A percentile compares a stretch with the other conserved stretches of the same genome.
Conservation (phyloP, 2,888 invertebrate species). For the Scaptomyza parva region DNA sequence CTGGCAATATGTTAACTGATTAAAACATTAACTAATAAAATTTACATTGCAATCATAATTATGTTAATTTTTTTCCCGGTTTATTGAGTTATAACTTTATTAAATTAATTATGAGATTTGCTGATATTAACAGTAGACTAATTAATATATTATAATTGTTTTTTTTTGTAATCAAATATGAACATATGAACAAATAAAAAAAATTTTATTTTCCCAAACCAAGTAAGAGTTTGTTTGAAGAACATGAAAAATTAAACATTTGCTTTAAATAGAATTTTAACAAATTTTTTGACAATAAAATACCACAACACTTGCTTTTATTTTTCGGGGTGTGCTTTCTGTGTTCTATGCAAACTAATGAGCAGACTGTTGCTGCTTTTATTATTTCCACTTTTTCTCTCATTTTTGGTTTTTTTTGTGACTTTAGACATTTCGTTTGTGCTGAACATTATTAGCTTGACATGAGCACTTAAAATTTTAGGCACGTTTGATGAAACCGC, state of each 20-base stretch:
- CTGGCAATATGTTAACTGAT: background rate
- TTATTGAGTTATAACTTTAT: constrained; percentile 8
- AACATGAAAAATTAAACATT: too few relatives aligned
- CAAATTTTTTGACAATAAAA: too few relatives aligned
- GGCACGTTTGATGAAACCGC: constrained; percentile 69
- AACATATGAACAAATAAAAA: background rate
- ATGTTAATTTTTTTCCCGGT: background rate
- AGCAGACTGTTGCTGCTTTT: background rate
- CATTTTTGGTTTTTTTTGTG: constrained; percentile 12
- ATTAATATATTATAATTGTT: constrained; percentile 63
- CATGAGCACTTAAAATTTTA: constrained; percentile 63
- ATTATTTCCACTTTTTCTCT: background rate
- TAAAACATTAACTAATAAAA: background rate
- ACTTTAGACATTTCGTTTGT: constrained; percentile 54
- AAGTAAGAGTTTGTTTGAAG: too few relatives aligned
- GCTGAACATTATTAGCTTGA: constrained; percentile 59
- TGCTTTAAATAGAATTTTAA: too few relatives aligned
- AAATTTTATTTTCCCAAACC: too few relatives aligned
- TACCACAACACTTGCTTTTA: background rate
- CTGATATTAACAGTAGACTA: constrained; percentile 56
- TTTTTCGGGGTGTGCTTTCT: background rate
- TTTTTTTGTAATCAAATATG: constrained; percentile 27
- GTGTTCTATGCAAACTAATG: background rate
- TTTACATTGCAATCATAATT: background rate
- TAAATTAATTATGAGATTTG: constrained; percentile 58